Base-by-base conservation (phyloP, 2,113 vertebrate genomes). In the Python bivittatus region DNA sequence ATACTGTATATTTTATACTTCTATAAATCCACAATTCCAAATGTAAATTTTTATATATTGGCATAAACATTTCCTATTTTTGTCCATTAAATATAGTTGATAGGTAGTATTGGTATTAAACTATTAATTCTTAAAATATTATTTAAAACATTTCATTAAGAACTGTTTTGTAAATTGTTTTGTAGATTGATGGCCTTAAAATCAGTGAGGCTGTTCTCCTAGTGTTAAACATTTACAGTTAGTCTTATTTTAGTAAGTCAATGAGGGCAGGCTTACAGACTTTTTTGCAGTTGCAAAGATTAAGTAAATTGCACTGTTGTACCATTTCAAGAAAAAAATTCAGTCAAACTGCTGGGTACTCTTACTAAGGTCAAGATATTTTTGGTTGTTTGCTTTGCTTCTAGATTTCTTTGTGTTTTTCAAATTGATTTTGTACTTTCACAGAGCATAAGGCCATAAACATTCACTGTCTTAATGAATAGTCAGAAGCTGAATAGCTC, bases 401-500 rank as follows among this genome's bases (percentile, higher is more conserved):
- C 29, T 38, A 42, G n/a, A 61, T 42, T 54, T 54, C 27, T 95
- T 95, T 61, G 79, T 23, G 3, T 44, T 91, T 90, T 60, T 48
- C 29, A 85, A 91, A 61, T 52, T n/a, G 29, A 60, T 22, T 84
- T n/a, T n/a, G 27, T 58, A 93, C 94, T 94, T 94, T 94, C 92
- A 91, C 68, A 90, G 94, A 95, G 61, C 85, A 88, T 23, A 86
- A 94, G 57, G 93, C 95, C 90, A 91, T 91, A 90, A 93, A 93
- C 84, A 0, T 8, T 86, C 60, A 89, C 27, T 93, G 88, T 86
- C 56, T 93, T 85, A 88, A 93, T 93, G 52, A 96, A 10, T 88
- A 91, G 52, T 93, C 92, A 12, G 79, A 94, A 95, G 27, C 61
- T 94, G 91, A 95, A 94, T 93, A 94, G 95, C 97, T 97, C 90